Evolutionary conservation across 2,888 invertebrate species (phyloP).

Genomic region (Melieria picta): DNA sequence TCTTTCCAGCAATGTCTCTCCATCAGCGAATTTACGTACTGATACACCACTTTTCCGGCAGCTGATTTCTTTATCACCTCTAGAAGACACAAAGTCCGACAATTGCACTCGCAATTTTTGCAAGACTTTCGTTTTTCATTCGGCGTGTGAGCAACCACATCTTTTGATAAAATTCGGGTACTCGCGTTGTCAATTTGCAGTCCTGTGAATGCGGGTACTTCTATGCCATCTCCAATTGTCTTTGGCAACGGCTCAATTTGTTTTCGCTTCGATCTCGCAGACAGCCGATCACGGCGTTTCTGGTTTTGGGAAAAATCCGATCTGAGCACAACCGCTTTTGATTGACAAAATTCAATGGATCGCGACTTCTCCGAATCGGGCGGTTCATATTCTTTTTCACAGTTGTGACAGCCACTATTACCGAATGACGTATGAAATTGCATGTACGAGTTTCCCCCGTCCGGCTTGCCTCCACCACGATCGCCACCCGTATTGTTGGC

Average conservation of each 20-base stretch:
- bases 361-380: neutral
- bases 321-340: neutral
- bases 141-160: neutral
- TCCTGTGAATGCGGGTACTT: neutral
- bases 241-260: neutral
- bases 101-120: conserved; percentile 15
- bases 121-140: conserved; percentile 1
- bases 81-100: neutral
- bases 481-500: conserved; percentile 26
- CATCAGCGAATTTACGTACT: conserved; percentile 44
- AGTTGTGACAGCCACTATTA: conserved; percentile 52
- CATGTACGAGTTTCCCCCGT: conserved; percentile 31
- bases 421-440: conserved; percentile 48
- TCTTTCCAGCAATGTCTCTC: conserved; percentile 47
- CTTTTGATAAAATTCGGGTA: neutral
- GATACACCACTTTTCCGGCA: conserved; percentile 45
- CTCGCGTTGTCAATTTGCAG: neutral
- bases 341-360: neutral
- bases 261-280: neutral
- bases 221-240: neutral
- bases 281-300: conserved; percentile 31
- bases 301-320: conserved; percentile 11
- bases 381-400: conserved; percentile 45
- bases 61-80: conserved; percentile 25
- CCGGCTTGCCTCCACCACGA: conserved; percentile 1